Evolutionary conservation across 2,888 invertebrate genomes (phyloP).

Genomic region (Hypsopygia costalis): DNA sequence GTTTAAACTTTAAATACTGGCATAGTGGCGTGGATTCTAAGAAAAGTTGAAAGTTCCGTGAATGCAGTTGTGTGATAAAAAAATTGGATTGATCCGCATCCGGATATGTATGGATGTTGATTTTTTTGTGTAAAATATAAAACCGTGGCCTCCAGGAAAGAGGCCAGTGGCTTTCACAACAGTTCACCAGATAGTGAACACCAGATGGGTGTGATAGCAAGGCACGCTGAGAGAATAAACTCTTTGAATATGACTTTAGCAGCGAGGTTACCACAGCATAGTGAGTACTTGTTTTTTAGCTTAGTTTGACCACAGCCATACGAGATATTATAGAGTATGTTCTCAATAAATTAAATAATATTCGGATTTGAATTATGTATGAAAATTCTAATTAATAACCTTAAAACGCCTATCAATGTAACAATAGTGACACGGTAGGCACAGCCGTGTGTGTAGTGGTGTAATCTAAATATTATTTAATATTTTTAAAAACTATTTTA

Average conservation of each 20-base stretch:
- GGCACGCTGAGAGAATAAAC: slow-evolving; percentile 41
- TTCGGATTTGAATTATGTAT: too few species aligned
- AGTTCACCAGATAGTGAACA: slow-evolving; percentile 37
- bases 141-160: slow-evolving; percentile 50
- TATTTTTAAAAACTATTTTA: too few species aligned
- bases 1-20: too few species aligned
- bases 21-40: neutral
- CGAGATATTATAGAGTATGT: too few species aligned
- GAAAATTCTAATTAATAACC: too few species aligned
- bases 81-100: neutral
- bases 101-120: neutral
- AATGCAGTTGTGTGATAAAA: neutral
- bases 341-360: too few species aligned
- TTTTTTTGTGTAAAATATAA: slow-evolving; percentile 11
- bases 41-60: neutral
- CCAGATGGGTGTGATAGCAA: slow-evolving; percentile 57
- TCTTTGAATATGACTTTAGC: slow-evolving; percentile 65
- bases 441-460: too few species aligned
- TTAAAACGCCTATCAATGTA: too few species aligned
- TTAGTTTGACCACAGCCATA: neutral
- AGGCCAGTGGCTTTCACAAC: slow-evolving; percentile 39
- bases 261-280: slow-evolving; percentile 56
- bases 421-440: too few species aligned
- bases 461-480: too few species aligned
- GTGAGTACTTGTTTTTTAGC: slow-evolving; percentile 44